A percentile compares a stretch with the other conserved stretches of the same genome.
phyloP scores from a whole-genome alignment of 2,888 invertebrate genomes.

The Philopedon plagiatum region DNA sequence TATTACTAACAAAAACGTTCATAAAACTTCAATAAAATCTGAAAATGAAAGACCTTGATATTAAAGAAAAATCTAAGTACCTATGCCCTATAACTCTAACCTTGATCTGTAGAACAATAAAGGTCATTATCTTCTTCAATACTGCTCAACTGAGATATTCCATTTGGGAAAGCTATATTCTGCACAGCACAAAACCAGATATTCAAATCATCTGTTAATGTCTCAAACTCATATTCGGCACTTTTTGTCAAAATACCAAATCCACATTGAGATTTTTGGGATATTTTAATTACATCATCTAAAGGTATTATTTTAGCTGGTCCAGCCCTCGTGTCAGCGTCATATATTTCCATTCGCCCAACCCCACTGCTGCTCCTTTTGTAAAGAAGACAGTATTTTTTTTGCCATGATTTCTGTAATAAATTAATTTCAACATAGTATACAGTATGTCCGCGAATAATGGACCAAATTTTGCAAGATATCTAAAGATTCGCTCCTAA shows the following conservation, averaged over 20 bases:
- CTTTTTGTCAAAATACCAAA: conserved; percentile 83
- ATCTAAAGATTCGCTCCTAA: too few relatives aligned
- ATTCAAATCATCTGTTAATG: conserved; percentile 79
- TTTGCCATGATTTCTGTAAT: conserved; percentile 88
- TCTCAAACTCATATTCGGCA: conserved; percentile 73
- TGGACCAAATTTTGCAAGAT: too few relatives aligned
- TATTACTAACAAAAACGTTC: too few relatives aligned
- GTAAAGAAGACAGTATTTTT: conserved; percentile 83
- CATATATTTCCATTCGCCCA: conserved; percentile 88
- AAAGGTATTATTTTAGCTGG: conserved; percentile 79
- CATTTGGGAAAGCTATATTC: conserved; percentile 84
- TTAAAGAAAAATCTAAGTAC: not conserved
- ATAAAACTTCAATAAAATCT: too few relatives aligned
- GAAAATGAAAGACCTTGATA: not conserved
- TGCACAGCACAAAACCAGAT: conserved; percentile 87
- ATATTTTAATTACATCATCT: conserved; percentile 90
- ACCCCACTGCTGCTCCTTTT: conserved; percentile 89
- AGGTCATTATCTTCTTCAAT: conserved; percentile 91
- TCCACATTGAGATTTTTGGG: conserved; percentile 73
- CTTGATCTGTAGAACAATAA: conserved; percentile 89
- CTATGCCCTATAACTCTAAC: conserved; percentile 72
- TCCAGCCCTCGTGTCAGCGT: conserved; percentile 72
- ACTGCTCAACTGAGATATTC: conserved; percentile 70
- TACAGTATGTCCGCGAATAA: too few relatives aligned
- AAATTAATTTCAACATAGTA: not conserved